A percentile compares a stretch with the other conserved stretches of the same genome.
Conservation (phyloP, 2,113 vertebrate species). For the Grammomys dolichurus region DNA sequence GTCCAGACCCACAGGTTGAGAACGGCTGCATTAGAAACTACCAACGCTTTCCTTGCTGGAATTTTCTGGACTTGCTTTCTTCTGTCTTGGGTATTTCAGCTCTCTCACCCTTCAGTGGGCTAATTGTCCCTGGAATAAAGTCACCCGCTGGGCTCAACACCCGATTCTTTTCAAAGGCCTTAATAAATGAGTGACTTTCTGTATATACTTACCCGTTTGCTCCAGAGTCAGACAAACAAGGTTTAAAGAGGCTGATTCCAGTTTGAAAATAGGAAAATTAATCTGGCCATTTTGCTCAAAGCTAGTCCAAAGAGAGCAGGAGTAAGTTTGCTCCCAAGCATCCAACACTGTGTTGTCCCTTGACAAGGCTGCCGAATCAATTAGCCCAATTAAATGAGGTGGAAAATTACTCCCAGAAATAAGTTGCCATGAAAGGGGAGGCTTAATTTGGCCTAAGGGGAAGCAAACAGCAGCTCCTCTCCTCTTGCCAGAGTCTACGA, state of each 20-base stretch:
- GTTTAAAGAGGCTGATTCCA: background rate
- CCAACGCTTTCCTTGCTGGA: background rate
- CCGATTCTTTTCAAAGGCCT: constrained; percentile 35
- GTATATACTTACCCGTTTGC: background rate
- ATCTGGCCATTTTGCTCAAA: constrained; percentile 60
- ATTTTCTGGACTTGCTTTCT: background rate
- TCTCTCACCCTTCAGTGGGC: background rate
- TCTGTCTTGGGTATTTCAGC: background rate
- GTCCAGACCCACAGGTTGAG: background rate
- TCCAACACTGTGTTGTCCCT: background rate
- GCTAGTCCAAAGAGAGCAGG: constrained; percentile 42
- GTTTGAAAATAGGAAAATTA: constrained; percentile 69
- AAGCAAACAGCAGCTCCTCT: constrained; percentile 72
- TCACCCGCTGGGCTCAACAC: background rate
- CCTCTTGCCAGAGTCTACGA: constrained; percentile 77
- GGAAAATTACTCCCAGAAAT: constrained; percentile 81
- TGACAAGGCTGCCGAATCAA: constrained; percentile 76
- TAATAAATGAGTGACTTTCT: constrained; percentile 49
- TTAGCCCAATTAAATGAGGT: constrained; percentile 84
- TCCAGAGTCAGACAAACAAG: background rate
- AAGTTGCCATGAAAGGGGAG: constrained; percentile 79
- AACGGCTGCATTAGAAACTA: background rate
- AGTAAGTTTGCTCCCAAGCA: constrained; percentile 60
- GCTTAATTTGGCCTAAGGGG: constrained; percentile 81
- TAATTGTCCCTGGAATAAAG: constrained; percentile 16